Evolutionary conservation across 2,797 vertebrate species (phyloP), one percentile per base, ranked within the genome.

Genomic region (Pristis pectinata): DNA sequence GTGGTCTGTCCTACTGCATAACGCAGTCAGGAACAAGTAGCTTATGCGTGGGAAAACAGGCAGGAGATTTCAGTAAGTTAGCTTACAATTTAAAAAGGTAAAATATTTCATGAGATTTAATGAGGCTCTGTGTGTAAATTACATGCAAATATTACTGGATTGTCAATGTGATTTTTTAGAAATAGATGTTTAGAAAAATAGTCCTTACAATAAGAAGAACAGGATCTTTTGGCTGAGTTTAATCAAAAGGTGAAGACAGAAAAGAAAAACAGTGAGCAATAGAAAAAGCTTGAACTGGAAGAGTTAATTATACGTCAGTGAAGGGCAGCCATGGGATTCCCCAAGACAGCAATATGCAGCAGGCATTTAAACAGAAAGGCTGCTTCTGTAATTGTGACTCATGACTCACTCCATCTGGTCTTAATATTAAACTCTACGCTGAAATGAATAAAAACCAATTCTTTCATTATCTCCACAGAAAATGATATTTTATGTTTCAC

Each of bases 331-430:
- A 93, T 93, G 64, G 64, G 37, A 93, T 93, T 93, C 37, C 41
- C 61, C 37, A 44, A 93, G 41, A 15, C 64, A 24, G 64, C 64
- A 44, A 72, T 22, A 93, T 37, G 64, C 37, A 2, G 61, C 41
- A 70, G 22, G 41, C 22, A 93, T 41, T 70, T 72, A 10, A 44
- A 93, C 4, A 49, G 41, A 70, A 22, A 70, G 91, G 59, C 91
- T 44, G 91, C 91, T 70, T 24, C 24, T 93, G 89, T 67, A 92
- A 67, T 37, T 92, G 64, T n/a, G 91, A 93, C 22, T 67, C 64
- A 41, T 93, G 61, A 92, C 17, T 92, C 89, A 67, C 41, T 92
- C 89, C 89, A 92, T 92, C n/a, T 92, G 89, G 89, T 70, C 89
- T 93, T 70, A 49, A 93, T 93, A 44, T 72, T 70, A 70, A 70